Percentiles rank a stretch among this genome's conserved stretches.
These are phyloP conservation scores for Hiodon tergisus DNA, from an alignment of 2,113 vertebrate genomes.

Conservation along the genomic window DNA sequence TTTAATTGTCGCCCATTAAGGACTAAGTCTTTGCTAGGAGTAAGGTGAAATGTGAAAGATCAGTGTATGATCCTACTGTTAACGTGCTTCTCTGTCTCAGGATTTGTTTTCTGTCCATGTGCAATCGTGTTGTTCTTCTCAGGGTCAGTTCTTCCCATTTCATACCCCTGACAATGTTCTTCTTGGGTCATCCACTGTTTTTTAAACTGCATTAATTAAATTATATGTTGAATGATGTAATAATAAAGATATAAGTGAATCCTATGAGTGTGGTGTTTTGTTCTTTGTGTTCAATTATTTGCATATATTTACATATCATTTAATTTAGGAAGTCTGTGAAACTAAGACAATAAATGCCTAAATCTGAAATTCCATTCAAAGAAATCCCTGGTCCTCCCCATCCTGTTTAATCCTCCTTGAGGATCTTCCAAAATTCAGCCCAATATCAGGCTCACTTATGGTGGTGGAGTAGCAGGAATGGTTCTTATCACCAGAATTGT, in stretches of 20 bases:
- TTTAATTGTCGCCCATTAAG: conserved; percentile 37
- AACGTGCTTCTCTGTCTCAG: conserved; percentile 21
- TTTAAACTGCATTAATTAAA: conserved; percentile 44
- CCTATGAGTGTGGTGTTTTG: conserved; percentile 13
- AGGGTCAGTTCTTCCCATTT: conserved; percentile 31
- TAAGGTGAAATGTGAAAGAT: conserved; percentile 22
- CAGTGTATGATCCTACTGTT: conserved; percentile 20
- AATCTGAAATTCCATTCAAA: too few species aligned
- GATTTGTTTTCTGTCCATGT: conserved; percentile 27
- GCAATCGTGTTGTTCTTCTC: conserved; percentile 42
- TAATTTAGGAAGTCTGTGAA: not conserved
- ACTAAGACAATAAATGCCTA: not conserved
- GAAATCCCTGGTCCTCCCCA: too few species aligned
- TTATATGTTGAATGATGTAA: conserved; percentile 64
- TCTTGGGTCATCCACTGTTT: conserved; percentile 35
- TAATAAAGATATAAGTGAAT: conserved; percentile 64
- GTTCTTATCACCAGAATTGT: not conserved
- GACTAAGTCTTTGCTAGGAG: conserved; percentile 24
- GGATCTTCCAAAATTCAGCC: not conserved
- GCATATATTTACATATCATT: not conserved
- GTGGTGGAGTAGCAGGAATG: too few species aligned
- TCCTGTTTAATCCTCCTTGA: too few species aligned
- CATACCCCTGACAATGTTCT: conserved; percentile 32
- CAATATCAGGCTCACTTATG: too few species aligned
- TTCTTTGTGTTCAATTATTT: not conserved